Evolutionary conservation across 2,113 vertebrate species (phyloP).

Genomic region (Trichomycterus rosablanca): DNA sequence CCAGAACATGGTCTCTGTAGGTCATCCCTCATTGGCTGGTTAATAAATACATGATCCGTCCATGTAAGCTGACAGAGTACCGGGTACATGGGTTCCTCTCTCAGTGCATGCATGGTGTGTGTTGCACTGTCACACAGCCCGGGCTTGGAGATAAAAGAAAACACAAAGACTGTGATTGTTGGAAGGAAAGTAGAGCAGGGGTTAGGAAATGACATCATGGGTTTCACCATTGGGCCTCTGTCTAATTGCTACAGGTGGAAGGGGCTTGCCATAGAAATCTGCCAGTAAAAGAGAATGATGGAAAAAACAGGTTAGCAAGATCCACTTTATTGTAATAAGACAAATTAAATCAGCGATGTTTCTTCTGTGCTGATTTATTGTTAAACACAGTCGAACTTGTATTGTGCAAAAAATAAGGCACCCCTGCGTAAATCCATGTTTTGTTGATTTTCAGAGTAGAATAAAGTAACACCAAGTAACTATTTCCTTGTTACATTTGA

Average conservation of each 20-base stretch:
- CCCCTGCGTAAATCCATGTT: no score
- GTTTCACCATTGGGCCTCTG: constrained; percentile 68
- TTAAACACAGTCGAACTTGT: no score
- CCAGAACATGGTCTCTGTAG: no score
- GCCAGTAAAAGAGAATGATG: constrained; percentile 49
- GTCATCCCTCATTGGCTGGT: no score
- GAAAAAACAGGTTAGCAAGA: constrained; percentile 38
- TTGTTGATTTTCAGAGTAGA: no score
- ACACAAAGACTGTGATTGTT: constrained; percentile 56
- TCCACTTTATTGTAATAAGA: not conserved
- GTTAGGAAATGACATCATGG: constrained; percentile 65
- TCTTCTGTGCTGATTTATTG: no score
- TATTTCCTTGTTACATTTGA: no score
- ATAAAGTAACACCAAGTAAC: no score
- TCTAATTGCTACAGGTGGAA: constrained; percentile 67
- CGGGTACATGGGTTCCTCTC: constrained; percentile 13
- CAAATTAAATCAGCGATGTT: not conserved
- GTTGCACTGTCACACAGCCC: constrained; percentile 49
- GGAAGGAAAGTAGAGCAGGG: constrained; percentile 45
- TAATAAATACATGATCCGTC: no score
- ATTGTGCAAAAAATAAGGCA: no score
- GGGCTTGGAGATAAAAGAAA: constrained; percentile 56
- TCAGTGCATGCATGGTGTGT: not conserved
- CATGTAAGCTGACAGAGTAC: not conserved
- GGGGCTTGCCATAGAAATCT: constrained; percentile 77